Evolutionary conservation across 2,888 invertebrate species (phyloP), one percentile per base, ranked within the genome.

Genomic region (Adelognathus sp.): DNA sequence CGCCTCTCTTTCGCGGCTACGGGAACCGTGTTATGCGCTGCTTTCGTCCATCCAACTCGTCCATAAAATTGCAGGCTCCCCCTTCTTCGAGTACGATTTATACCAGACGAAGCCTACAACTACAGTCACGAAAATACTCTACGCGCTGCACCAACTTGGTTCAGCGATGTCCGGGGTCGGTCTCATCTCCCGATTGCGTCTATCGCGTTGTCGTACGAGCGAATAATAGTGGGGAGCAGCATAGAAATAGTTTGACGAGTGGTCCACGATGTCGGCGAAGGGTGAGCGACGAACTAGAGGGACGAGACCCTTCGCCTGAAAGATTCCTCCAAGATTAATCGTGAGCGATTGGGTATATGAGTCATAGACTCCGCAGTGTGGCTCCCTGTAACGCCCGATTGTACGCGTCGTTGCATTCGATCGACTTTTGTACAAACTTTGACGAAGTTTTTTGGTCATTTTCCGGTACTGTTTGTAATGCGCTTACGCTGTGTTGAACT

Each of bases 341-440:
- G 74, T 64, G 71, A 52, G 67, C 79, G 82, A 82, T 83, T 82
- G 79, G 76, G 60, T 75, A 81, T n/a, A n/a, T 83, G 83, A 82
- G 82, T 83, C 83, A 83, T 83, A 75, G 72, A 76, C 52, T 44
- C 36, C 50, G 58, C 73, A 60, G 70, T n/a, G n/a, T n/a, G n/a
- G n/a, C n/a, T n/a, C n/a, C n/a, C n/a, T n/a, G n/a, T n/a, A n/a
- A n/a, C 52, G 52, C 70, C 58, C 79, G 70, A 81, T 82, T 82
- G 79, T 73, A 81, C 83, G 78, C 75, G 61, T 79, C 81, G 81
- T 83, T 83, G 82, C 50, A 50, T 76, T 52, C 75, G 77, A 80
- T 81, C 75, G 76, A 74, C 82, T 79, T 79, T 76, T 73, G 44
- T 67, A 73, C 44, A 63, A 71, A 54, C 44, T 61, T 50, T 63